phyloP scores from a whole-genome alignment of 2,888 invertebrate genomes.

The Pandemis heparana region DNA sequence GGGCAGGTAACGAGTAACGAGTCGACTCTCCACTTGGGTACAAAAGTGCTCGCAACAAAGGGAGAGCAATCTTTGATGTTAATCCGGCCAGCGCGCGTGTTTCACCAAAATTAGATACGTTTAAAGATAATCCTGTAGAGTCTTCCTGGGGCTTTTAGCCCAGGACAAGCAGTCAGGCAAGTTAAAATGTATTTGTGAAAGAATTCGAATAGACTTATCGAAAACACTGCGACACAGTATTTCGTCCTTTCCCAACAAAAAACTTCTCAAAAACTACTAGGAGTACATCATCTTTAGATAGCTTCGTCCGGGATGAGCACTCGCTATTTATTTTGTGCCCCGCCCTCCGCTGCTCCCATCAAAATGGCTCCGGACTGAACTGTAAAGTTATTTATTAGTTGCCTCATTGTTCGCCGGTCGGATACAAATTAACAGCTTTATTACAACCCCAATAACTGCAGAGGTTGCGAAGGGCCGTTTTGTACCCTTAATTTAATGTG shows the following conservation, averaged over 20 bases:
- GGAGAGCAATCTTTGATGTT: slow-evolving; percentile 57
- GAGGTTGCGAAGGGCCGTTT: slow-evolving; percentile 32
- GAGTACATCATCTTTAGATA: not conserved
- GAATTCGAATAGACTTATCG: too few relatives aligned
- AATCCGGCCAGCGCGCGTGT: slow-evolving; percentile 53
- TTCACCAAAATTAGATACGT: slow-evolving; percentile 36
- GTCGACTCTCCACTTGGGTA: slow-evolving; percentile 42
- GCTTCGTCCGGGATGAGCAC: not conserved
- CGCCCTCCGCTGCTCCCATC: slow-evolving; percentile 5
- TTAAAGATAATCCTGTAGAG: slow-evolving; percentile 15
- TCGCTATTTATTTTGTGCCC: slow-evolving; percentile 7
- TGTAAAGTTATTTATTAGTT: slow-evolving; percentile 61
- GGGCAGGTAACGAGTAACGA: slow-evolving; percentile 25
- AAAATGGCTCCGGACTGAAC: slow-evolving; percentile 41
- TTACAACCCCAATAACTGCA: slow-evolving; percentile 56
- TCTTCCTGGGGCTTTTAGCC: not conserved
- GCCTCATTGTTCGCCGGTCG: slow-evolving; percentile 58
- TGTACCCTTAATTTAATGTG: slow-evolving; percentile 15
- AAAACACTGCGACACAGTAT: too few relatives aligned
- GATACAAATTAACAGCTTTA: slow-evolving; percentile 55
- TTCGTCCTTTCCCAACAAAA: not conserved
- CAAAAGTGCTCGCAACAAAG: slow-evolving; percentile 58
- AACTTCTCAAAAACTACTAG: not conserved
- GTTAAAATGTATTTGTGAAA: too few relatives aligned
- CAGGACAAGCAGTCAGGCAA: too few relatives aligned